A percentile compares a stretch with the other conserved stretches of the same genome.
These are phyloP conservation scores for Papilio gigon DNA, from an alignment of 2,888 invertebrate genomes.

Conservation along the genomic window DNA sequence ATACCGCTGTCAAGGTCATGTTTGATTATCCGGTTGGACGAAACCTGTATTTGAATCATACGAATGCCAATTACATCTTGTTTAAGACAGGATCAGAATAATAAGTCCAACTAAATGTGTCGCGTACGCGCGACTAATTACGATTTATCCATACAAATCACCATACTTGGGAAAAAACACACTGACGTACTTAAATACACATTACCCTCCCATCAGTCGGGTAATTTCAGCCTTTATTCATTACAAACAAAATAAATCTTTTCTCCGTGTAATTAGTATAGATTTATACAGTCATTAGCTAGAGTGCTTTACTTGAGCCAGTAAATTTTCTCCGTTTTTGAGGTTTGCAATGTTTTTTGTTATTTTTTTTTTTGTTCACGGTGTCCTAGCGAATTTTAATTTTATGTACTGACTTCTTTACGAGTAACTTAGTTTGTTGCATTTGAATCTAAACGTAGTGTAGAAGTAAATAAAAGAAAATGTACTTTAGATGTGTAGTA, in stretches of 20 bases:
- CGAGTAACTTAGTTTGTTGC: not conserved
- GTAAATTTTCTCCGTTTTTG: not conserved
- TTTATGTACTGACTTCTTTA: too few species aligned
- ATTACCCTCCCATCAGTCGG: not conserved
- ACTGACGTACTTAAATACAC: not conserved
- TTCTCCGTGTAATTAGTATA: not conserved
- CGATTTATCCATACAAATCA: not conserved
- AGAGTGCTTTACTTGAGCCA: not conserved
- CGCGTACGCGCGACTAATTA: not conserved
- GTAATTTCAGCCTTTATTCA: not conserved
- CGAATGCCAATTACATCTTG: not conserved
- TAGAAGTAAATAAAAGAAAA: not conserved
- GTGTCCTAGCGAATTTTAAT: too few species aligned
- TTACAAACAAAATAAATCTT: slow-evolving; percentile 1
- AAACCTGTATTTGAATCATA: slow-evolving; percentile 6
- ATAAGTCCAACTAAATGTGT: not conserved
- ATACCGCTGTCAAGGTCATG: slow-evolving; percentile 1
- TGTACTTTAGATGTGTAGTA: too few species aligned
- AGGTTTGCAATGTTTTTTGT: not conserved
- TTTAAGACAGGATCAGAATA: not conserved
- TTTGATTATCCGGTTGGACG: not conserved
- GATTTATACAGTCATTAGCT: slow-evolving; percentile 4
- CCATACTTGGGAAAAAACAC: not conserved
- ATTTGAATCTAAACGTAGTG: not conserved
- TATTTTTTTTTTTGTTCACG: not conserved